phyloP scores from a whole-genome alignment of 2,113 vertebrate genomes.

The Fulmarus glacialis region DNA sequence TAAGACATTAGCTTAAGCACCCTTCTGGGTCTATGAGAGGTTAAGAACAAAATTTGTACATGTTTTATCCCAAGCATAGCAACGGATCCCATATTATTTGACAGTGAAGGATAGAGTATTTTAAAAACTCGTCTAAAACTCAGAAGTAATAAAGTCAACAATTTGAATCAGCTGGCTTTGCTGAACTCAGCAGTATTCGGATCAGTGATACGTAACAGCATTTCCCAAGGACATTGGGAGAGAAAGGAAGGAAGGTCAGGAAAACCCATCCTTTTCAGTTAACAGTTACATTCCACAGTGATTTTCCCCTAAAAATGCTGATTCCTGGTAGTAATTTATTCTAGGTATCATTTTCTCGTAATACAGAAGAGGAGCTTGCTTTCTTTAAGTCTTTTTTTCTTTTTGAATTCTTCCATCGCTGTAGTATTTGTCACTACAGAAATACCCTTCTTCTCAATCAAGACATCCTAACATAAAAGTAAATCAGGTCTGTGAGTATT shows the following conservation, averaged over 20 bases:
- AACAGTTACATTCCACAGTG: neutral
- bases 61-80: neutral
- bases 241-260: constrained; percentile 50
- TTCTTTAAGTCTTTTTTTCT: neutral
- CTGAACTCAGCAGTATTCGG: constrained; percentile 40
- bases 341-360: neutral
- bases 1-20: neutral
- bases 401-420: neutral
- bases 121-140: neutral
- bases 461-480: neutral
- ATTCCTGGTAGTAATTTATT: neutral
- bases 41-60: neutral
- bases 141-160: constrained; percentile 21
- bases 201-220: neutral
- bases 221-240: constrained; percentile 17
- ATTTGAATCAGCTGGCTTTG: neutral
- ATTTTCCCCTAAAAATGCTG: neutral
- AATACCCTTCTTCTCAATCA: neutral
- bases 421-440: neutral
- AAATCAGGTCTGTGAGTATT: neutral
- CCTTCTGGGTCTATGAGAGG: neutral
- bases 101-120: neutral
- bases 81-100: neutral
- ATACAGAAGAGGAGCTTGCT: neutral
- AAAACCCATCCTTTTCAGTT: neutral